Base-by-base conservation (phyloP, 2,113 vertebrate species). In the Verasper variegatus region DNA sequence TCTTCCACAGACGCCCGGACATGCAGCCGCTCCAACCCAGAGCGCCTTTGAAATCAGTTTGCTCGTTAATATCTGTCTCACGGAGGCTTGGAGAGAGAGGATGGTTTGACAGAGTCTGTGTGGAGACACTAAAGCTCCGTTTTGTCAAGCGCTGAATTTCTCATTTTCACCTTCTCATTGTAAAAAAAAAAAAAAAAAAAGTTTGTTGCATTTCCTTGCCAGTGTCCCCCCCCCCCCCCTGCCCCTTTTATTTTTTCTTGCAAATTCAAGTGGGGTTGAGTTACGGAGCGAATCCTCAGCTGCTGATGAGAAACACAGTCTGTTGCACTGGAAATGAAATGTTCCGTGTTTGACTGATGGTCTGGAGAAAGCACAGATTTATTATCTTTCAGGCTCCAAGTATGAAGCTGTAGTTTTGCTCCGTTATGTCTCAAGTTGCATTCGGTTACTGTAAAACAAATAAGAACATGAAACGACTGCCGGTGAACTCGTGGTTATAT, bases 11-110 rank as follows among this genome's bases (percentile, higher is more conserved):
- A 87, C 78, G 87, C 74, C 68, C 62, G 78, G 59, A 89, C 82
- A 82, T 68, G 74, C 72, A n/a, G 20, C 23, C 87, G 64, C 77
- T 68, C 69, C 54, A 74, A 67, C 74, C 89, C 80, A 88, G 61
- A 80, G 81, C 82, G 76, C 82, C 75, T 90, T 71, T 83, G 89
- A 70, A 68, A 89, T 81, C 82, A 86, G 78, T 3, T 86, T 42
- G 56, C 86, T 89, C 78, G 71, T 90, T 93, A 90, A 83, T 81
- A 80, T 82, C 67, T 83, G 86, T 76, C 69, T 85, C 81, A 1
- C 70, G 86, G 78, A 74, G 71, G 76, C 79, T 65, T 3, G 0
- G 78, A 12, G 49, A 18, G 42, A 74, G 65, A 76, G 71, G 18
- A 71, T 26, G 47, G 71, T 47, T 47, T 74, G 55, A 78, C 79